Percentiles rank a stretch among this genome's conserved stretches.
Conservation (phyloP, 2,888 invertebrate species). For the Formica aserva region DNA sequence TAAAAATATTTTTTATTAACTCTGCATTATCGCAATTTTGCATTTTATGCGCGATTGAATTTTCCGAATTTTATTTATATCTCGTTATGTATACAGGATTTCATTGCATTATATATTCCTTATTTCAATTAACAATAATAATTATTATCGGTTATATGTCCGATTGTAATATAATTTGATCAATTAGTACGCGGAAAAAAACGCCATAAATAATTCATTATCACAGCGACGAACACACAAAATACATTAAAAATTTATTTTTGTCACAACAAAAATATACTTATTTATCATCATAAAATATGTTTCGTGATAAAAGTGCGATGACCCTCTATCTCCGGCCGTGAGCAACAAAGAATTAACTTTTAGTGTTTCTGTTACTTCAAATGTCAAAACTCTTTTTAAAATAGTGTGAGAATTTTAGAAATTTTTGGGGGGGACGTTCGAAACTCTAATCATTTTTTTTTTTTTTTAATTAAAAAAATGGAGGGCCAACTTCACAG, state of each 20-base stretch:
- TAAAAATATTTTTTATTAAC: constrained; percentile 24
- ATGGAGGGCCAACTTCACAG: too few relatives aligned
- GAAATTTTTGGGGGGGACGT: too few relatives aligned
- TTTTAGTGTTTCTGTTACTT: too few relatives aligned
- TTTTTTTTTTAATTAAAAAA: too few relatives aligned
- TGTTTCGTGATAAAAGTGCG: neutral
- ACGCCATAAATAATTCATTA: neutral
- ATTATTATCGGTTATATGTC: neutral
- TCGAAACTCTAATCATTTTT: too few relatives aligned
- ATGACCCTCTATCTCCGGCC: neutral
- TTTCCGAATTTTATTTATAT: neutral
- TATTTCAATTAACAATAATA: constrained; percentile 11
- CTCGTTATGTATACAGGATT: neutral
- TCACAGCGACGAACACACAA: neutral
- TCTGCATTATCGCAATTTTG: neutral
- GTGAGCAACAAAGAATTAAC: constrained; percentile 27
- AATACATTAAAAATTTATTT: neutral
- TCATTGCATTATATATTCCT: neutral
- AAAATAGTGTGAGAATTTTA: too few relatives aligned
- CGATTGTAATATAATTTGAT: neutral
- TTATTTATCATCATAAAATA: constrained; percentile 10
- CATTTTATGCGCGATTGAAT: neutral
- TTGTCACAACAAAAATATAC: constrained; percentile 8
- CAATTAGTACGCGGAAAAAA: neutral
- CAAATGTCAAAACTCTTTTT: too few relatives aligned